Evolutionary conservation across 1,140 invertebrate species (phyloP).

Genomic region (Heliconius hermathena): DNA sequence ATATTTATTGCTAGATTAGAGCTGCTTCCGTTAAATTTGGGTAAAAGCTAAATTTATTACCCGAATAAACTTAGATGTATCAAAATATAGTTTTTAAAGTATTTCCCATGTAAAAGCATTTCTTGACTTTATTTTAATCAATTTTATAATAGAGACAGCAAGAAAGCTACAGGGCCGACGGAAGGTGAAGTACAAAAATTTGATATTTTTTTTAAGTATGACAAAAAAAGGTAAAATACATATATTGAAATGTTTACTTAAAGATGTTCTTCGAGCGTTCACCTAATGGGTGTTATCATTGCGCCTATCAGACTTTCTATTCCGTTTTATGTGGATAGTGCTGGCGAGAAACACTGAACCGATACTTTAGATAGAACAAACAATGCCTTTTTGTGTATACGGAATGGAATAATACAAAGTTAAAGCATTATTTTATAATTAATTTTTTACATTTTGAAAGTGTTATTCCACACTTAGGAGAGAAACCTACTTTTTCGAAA

Average conservation of each 20-base stretch:
- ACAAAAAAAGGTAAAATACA: not conserved
- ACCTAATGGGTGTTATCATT: constrained; percentile 32
- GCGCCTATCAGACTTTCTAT: constrained; percentile 45
- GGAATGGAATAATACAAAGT: no score
- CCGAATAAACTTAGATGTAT: not conserved
- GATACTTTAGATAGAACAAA: not conserved
- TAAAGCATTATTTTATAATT: no score
- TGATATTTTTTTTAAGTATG: no score
- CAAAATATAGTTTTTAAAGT: not conserved
- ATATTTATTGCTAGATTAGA: not conserved
- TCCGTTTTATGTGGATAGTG: constrained; percentile 44
- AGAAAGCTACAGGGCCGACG: no score
- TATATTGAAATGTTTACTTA: not conserved
- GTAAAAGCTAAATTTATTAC: no score
- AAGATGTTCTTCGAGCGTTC: not conserved
- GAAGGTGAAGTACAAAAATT: not conserved
- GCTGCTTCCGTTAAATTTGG: no score
- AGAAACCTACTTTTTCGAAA: no score
- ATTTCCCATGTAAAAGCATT: not conserved
- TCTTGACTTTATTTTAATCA: not conserved
- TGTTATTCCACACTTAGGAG: no score
- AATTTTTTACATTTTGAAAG: no score
- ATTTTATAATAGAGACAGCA: no score
- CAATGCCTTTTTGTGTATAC: not conserved
- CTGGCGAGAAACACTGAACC: not conserved